phyloP scores from a whole-genome alignment of 2,888 invertebrate genomes.

The Dicyrtoma fusca region DNA sequence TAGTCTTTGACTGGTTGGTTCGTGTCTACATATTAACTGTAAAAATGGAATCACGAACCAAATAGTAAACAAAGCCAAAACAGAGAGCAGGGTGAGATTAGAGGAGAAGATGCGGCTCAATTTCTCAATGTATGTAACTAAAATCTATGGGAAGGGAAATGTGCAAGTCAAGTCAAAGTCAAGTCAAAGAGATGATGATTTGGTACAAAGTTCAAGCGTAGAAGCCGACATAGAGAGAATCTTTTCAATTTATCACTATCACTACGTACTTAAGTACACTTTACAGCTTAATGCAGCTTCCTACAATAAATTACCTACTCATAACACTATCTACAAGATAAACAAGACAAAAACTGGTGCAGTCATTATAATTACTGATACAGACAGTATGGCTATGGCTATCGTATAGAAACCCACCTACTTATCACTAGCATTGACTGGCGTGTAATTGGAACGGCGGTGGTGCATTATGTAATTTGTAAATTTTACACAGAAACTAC shows the following conservation, averaged over 20 bases:
- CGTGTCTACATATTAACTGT: neutral
- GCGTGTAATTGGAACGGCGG: too few species aligned
- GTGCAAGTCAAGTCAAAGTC: neutral
- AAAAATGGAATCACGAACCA: conserved; percentile 2
- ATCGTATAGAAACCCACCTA: neutral
- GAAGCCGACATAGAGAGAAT: conserved; percentile 45
- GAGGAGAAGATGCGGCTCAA: neutral
- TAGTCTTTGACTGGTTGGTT: neutral
- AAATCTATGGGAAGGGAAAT: neutral
- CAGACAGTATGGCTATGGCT: too few species aligned
- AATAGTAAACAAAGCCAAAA: too few species aligned
- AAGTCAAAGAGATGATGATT: neutral
- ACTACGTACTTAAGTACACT: conserved; percentile 21
- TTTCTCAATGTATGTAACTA: neutral
- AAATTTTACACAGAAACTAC: too few species aligned
- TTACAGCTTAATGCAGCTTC: conserved; percentile 34
- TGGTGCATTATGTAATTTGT: too few species aligned
- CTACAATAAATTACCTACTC: conserved; percentile 32
- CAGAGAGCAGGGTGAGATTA: neutral
- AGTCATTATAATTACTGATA: neutral
- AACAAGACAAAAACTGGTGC: neutral
- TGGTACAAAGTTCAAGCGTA: conserved; percentile 45
- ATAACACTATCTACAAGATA: neutral
- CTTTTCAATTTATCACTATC: conserved; percentile 36
- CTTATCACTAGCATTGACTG: too few species aligned